Conservation (phyloP, 2,113 vertebrate genomes). For the Trematocara variabile region DNA sequence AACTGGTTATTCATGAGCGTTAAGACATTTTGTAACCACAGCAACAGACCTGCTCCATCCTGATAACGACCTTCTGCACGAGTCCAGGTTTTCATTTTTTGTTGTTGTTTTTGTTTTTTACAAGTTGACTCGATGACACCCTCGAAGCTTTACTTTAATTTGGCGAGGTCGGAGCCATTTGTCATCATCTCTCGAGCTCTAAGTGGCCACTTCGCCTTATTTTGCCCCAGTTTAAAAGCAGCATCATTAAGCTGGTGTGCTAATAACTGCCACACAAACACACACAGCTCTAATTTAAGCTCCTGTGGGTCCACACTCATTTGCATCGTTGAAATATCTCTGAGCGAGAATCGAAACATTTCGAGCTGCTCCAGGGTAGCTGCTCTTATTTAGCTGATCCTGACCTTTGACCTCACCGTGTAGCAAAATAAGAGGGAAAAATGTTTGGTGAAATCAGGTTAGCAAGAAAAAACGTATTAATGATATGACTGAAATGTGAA, state of each 20-base stretch:
- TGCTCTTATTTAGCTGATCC: not conserved
- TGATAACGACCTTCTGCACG: not conserved
- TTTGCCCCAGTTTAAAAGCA: not conserved
- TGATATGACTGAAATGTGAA: not conserved
- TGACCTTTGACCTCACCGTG: constrained; percentile 1
- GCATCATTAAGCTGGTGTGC: constrained; percentile 1
- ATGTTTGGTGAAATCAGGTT: not conserved
- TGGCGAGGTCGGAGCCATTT: constrained; percentile 38
- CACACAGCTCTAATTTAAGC: not conserved
- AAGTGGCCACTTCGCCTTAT: constrained; percentile 30
- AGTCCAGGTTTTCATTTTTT: not conserved
- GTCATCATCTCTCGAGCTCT: constrained; percentile 2
- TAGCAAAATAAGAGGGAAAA: not conserved
- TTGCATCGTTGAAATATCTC: not conserved
- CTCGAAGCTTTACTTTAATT: not conserved
- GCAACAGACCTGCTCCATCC: not conserved
- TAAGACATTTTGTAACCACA: not conserved
- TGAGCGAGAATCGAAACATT: not conserved
- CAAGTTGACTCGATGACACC: not conserved
- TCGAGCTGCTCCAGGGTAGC: not conserved
- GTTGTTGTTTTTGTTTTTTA: not conserved
- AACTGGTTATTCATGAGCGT: constrained; percentile 18
- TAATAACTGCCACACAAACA: not conserved
- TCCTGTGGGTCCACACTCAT: not conserved
- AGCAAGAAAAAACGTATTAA: not conserved